Percentiles rank a stretch among this genome's conserved stretches.
Evolutionary conservation across 2,888 invertebrate species (phyloP).

Genomic region (Harmothoe impar): DNA sequence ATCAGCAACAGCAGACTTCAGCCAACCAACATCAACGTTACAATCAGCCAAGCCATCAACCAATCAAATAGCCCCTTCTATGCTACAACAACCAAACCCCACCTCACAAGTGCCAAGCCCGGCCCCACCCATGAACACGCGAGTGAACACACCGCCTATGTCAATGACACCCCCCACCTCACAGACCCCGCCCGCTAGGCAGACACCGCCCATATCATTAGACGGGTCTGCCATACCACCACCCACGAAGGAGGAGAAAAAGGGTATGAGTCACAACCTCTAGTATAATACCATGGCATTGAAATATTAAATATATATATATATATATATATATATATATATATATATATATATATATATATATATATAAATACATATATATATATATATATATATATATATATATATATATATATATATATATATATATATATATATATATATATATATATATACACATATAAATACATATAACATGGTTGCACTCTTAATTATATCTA

Average conservation of each 20-base stretch:
- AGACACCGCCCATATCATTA: conserved; percentile 7
- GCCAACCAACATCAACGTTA: not conserved
- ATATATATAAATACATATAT: too few species aligned
- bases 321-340: too few species aligned
- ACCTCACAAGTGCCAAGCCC: not conserved
- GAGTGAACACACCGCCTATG: conserved; percentile 56
- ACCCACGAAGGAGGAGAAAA: conserved; percentile 2
- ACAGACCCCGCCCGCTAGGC: conserved; percentile 46
- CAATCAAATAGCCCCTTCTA: not conserved
- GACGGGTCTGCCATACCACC: not conserved
- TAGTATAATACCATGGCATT: too few species aligned
- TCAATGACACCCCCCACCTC: conserved; percentile 42
- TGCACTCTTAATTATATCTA: too few species aligned
- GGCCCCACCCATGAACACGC: conserved; percentile 23
- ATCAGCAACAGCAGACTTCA: not conserved
- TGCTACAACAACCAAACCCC: not conserved
- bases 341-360: too few species aligned
- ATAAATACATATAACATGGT: too few species aligned
- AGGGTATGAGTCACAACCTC: conserved; percentile 8
- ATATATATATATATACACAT: too few species aligned
- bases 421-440: too few species aligned
- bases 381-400: too few species aligned
- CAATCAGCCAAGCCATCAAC: conserved; percentile 12
- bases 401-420: too few species aligned
- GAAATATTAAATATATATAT: too few species aligned